Conservation (phyloP, 2,113 vertebrate genomes). For the Euleptes europaea region DNA sequence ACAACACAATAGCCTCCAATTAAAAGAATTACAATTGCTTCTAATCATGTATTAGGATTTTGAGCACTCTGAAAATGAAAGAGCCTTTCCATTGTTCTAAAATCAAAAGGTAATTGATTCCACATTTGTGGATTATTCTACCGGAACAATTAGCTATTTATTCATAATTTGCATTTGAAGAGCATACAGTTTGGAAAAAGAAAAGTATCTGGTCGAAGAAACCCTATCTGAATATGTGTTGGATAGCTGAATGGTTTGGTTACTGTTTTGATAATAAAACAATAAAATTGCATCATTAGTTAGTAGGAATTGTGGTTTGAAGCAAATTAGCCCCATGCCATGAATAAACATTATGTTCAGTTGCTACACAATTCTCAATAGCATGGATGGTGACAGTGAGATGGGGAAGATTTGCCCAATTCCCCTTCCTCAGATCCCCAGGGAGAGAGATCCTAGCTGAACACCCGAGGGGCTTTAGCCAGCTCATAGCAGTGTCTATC, state of each 20-base stretch:
- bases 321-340: not conserved
- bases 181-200: constrained; percentile 2
- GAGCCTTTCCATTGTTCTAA: constrained; percentile 42
- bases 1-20: constrained; percentile 21
- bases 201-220: not conserved
- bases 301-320: not conserved
- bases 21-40: constrained; percentile 48
- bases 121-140: constrained; percentile 28
- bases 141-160: constrained; percentile 27
- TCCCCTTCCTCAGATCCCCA: no score
- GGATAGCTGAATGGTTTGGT: constrained; percentile 14
- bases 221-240: not conserved
- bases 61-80: constrained; percentile 23
- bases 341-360: not conserved
- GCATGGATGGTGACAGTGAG: no score
- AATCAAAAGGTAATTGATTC: constrained; percentile 55
- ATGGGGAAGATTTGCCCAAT: no score
- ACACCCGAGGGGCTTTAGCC: no score
- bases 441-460: no score
- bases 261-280: constrained; percentile 6
- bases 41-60: constrained; percentile 41
- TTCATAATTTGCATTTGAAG: constrained; percentile 39
- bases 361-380: not conserved
- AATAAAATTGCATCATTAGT: not conserved
- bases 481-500: no score